A percentile compares a stretch with the other conserved stretches of the same genome.
phyloP scores from a whole-genome alignment of 2,113 vertebrate genomes.

The Dinomys branickii region DNA sequence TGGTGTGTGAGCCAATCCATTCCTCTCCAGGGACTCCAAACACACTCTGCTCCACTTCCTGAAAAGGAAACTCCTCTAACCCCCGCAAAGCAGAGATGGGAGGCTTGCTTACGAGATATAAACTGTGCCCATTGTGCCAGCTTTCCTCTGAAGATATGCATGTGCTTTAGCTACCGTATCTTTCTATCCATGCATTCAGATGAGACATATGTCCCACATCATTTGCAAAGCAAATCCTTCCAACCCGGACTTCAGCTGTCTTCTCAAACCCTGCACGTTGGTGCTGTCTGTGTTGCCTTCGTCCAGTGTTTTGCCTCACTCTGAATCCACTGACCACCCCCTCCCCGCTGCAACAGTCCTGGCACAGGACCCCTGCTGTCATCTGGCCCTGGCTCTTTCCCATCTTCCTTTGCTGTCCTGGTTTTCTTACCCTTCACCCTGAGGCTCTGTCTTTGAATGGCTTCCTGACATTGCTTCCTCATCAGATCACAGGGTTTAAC shows the following conservation, averaged over 20 bases:
- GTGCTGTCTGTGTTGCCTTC: background rate
- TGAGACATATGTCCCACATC: constrained; percentile 69
- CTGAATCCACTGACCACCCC: background rate
- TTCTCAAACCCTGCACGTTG: background rate
- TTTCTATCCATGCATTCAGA: constrained; percentile 68
- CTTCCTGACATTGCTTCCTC: background rate
- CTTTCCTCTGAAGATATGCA: constrained; percentile 32
- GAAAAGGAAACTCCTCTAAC: constrained; percentile 22
- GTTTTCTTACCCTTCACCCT: background rate
- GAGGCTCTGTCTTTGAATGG: background rate
- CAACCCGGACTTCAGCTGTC: background rate
- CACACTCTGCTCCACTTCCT: constrained; percentile 7
- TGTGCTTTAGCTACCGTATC: background rate
- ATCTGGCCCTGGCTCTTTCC: too few relatives aligned
- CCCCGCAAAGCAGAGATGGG: background rate
- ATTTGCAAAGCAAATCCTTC: constrained; percentile 63
- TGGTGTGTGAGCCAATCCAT: background rate
- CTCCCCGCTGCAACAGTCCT: background rate
- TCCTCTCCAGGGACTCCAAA: background rate
- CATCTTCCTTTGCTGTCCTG: background rate
- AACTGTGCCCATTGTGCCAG: background rate
- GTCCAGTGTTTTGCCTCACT: background rate
- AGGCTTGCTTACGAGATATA: constrained; percentile 47
- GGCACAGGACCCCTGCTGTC: background rate
- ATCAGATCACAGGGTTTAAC: background rate